These are phyloP conservation scores for Mirza zaza DNA, from an alignment of 2,113 vertebrate species.

Conservation along the genomic window DNA sequence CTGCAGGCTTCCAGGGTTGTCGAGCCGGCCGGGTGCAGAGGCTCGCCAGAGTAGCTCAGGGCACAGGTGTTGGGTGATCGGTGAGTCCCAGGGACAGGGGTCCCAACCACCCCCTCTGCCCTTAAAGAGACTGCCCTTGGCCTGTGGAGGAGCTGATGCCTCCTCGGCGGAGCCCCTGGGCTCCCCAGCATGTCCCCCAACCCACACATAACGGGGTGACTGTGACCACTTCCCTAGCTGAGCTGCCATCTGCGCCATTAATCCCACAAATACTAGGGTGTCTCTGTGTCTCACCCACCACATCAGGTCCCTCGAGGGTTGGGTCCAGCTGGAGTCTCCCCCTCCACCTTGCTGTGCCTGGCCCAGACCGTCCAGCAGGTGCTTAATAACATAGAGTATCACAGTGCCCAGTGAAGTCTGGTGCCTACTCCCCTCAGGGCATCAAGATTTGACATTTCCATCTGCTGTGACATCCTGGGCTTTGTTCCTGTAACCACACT, in stretches of 20 bases:
- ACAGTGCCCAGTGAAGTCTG: neutral
- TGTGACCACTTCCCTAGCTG: neutral
- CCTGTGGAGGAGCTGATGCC: neutral
- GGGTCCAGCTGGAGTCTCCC: neutral
- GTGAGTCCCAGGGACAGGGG: neutral
- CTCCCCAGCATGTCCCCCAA: neutral
- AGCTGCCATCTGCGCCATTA: neutral
- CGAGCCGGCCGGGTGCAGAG: neutral
- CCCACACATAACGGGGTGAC: rapidly evolving
- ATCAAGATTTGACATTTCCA: neutral
- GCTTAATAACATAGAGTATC: neutral
- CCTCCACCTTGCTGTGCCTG: neutral
- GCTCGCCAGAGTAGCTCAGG: neutral
- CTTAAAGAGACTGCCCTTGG: neutral
- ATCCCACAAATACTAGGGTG: neutral
- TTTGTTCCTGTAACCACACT: neutral
- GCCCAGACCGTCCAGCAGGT: neutral
- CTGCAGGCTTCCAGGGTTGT: neutral
- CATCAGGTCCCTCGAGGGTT: neutral
- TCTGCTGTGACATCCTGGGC: constrained; percentile 5
- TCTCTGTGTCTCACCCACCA: neutral
- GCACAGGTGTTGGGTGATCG: neutral
- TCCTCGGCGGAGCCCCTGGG: neutral
- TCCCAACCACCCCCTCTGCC: neutral
- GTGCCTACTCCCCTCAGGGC: neutral